Conservation (phyloP, 2,888 invertebrate species). For the Troglohyphantes excavatus region DNA sequence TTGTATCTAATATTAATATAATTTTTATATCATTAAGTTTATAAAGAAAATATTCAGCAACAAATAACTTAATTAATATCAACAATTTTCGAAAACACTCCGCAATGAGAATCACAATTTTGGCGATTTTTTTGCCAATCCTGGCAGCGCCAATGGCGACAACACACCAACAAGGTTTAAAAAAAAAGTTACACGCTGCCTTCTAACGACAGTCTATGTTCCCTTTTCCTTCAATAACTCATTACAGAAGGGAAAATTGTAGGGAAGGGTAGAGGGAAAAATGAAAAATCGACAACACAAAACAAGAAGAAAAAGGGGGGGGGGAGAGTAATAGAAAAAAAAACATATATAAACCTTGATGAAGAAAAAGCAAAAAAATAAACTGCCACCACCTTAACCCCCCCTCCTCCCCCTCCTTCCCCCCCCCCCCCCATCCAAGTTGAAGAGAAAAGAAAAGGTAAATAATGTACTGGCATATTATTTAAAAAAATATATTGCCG, state of each 20-base stretch:
- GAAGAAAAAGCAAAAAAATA: slow-evolving; percentile 60
- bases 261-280: slow-evolving; percentile 27
- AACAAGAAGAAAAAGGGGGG: slow-evolving; percentile 15
- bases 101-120: too few species aligned
- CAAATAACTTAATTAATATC: too few species aligned
- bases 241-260: slow-evolving; percentile 68
- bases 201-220: slow-evolving; percentile 54
- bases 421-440: not conserved
- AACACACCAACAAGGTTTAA: slow-evolving; percentile 16
- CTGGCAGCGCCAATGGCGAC: too few species aligned
- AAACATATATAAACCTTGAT: slow-evolving; percentile 63
- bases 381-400: not conserved
- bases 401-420: slow-evolving; percentile 3
- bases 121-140: too few species aligned
- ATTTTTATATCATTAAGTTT: too few species aligned
- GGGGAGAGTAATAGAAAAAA: slow-evolving; percentile 16
- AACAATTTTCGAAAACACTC: not conserved
- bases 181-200: slow-evolving; percentile 37
- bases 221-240: slow-evolving; percentile 72
- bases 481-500: slow-evolving; percentile 71
- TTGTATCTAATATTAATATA: too few species aligned
- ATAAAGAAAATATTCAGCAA: too few species aligned
- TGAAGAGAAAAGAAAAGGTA: slow-evolving; percentile 61
- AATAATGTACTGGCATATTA: slow-evolving; percentile 77
- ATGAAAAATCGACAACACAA: slow-evolving; percentile 59